Percentiles rank a stretch among this genome's conserved stretches.
Evolutionary conservation across 2,113 vertebrate species (phyloP).

Genomic region (Zosterops lateralis): DNA sequence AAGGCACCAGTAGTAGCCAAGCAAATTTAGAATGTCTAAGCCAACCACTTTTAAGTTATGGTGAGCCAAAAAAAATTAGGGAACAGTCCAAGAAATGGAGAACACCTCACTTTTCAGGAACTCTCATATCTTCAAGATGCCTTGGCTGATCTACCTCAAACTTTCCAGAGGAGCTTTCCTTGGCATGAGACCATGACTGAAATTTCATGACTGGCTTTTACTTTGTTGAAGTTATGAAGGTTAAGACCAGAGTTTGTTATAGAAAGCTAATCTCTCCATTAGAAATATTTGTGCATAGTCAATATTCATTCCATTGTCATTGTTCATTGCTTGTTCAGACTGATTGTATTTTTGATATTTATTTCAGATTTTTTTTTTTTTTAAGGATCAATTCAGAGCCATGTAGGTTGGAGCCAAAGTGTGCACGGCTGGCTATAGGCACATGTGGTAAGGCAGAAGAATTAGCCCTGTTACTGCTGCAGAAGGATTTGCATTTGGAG

Average conservation of each 20-base stretch:
- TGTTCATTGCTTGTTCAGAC: neutral
- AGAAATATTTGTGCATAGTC: slow-evolving; percentile 20
- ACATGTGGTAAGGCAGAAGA: neutral
- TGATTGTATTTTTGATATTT: neutral
- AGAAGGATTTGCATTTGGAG: neutral
- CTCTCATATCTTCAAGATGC: slow-evolving; percentile 54
- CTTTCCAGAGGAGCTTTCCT: slow-evolving; percentile 62
- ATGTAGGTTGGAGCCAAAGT: neutral
- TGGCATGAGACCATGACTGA: slow-evolving; percentile 19
- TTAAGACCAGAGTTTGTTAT: slow-evolving; percentile 4
- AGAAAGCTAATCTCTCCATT: slow-evolving; percentile 29
- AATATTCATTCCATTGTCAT: neutral
- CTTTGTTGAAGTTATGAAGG: slow-evolving; percentile 31
- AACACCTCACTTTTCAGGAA: slow-evolving; percentile 60
- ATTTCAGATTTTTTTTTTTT: neutral
- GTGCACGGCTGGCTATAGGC: neutral
- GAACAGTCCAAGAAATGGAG: slow-evolving; percentile 52
- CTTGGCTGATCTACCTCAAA: slow-evolving; percentile 38
- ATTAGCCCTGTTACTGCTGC: neutral
- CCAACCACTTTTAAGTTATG: slow-evolving; percentile 37
- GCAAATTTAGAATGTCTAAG: slow-evolving; percentile 42
- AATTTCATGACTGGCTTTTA: slow-evolving; percentile 44
- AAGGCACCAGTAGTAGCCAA: slow-evolving; percentile 46
- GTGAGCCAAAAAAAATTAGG: slow-evolving; percentile 56
- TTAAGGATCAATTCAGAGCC: neutral